Evolutionary conservation across 2,113 vertebrate species (phyloP), one percentile per base, ranked within the genome.

Genomic region (Tachysurus fulvidraco): DNA sequence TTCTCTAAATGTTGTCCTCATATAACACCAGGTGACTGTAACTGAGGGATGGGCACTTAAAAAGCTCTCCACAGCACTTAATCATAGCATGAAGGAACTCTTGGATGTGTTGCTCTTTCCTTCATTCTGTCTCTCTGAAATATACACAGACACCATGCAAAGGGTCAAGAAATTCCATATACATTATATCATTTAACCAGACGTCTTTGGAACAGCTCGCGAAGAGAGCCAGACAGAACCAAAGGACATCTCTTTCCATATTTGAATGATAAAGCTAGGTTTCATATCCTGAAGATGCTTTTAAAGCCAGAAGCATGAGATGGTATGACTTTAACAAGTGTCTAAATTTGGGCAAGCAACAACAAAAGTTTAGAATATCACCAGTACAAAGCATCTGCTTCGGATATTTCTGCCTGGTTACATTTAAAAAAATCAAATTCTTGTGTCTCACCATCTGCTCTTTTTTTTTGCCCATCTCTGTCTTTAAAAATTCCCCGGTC

Each of bases 21-120:
- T 55, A 67, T 89, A 83, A 89, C 83, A 85, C 80, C 83, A 76
- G 46, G 54, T 88, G 87, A 85, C 84, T 86, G 57, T 44, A 85
- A 69, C 71, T 74, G 30, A 87, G 52, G 82, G 67, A 83, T 46
- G 44, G 82, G 55, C 59, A 81, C 62, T 82, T 85, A 46, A 80
- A 86, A 55, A 76, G 69, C 71, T 87, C 69, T 78, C 36, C 30
- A 36, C 21, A 64, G 36, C 55, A 64, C 80, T 87, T 83, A 64
- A 83, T 87, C 85, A 87, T 41, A 83, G 57, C 6, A 36, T 19
- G 57, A 76, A 87, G 59, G 1, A 69, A 85, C 80, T 80, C 62
- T 81, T 71, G 19, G 52, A 64, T 23, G 21, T 86, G 54, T 54
- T 80, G 57, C 54, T 65, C 62, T 80, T 65, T 50, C 13, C 46